Evolutionary conservation across 2,797 vertebrate species (phyloP).

Genomic region (Oreochromis mossambicus): DNA sequence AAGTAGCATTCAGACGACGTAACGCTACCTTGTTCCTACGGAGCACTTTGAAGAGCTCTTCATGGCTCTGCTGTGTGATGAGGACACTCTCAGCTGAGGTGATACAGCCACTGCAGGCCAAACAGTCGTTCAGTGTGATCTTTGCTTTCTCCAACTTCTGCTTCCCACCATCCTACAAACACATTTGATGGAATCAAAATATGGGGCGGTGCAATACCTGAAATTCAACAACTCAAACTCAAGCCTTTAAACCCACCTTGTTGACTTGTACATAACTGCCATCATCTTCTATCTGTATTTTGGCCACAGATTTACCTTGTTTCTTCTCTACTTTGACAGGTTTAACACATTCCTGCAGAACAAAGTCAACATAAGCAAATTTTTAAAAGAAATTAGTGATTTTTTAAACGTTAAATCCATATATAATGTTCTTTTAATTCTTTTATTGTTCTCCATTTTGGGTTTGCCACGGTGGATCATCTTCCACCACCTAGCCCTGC

Average conservation of each 20-base stretch:
- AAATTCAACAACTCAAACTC: background rate
- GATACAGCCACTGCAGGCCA: slow-evolving; percentile 96
- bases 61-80: slow-evolving; percentile 91
- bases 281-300: slow-evolving; percentile 91
- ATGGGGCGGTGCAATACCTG: background rate
- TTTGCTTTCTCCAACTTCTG: slow-evolving; percentile 90
- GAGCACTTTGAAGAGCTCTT: slow-evolving; percentile 85
- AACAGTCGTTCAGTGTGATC: slow-evolving; percentile 90
- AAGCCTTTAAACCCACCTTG: slow-evolving; percentile 68
- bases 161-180: slow-evolving; percentile 81
- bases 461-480: background rate
- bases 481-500: background rate
- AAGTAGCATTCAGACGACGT: background rate
- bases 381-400: background rate
- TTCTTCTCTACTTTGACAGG: slow-evolving; percentile 88
- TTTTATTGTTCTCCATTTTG: background rate
- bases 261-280: slow-evolving; percentile 89
- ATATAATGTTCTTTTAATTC: background rate
- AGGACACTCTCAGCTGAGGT: slow-evolving; percentile 94
- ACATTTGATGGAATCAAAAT: background rate
- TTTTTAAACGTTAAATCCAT: background rate
- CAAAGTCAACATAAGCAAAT: background rate
- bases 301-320: slow-evolving; percentile 81
- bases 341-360: slow-evolving; percentile 88
- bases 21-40: slow-evolving; percentile 81